phyloP scores from a whole-genome alignment of 1,140 invertebrate genomes.

The Dendrolimus punctatus region DNA sequence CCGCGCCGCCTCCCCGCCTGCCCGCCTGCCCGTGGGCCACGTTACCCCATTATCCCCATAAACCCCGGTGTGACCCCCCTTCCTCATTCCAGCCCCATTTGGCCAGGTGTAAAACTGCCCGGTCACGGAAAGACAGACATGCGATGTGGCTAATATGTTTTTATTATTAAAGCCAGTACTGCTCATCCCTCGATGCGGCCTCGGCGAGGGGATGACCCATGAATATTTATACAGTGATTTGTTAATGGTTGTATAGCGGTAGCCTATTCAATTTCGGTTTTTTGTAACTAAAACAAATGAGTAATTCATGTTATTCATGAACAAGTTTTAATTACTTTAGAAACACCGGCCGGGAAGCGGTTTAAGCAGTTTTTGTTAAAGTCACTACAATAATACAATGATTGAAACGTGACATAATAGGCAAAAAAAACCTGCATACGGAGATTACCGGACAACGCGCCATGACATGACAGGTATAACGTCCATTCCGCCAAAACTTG shows the following conservation, averaged over 20 bases:
- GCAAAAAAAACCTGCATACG: no score
- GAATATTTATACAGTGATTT: conserved; percentile 65
- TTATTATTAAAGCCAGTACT: conserved; percentile 64
- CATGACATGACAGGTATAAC: no score
- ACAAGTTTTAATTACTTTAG: no score
- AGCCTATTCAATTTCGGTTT: not conserved
- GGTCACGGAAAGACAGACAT: conserved; percentile 67
- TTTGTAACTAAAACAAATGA: not conserved
- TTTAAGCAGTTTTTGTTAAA: no score
- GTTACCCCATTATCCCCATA: conserved; percentile 45
- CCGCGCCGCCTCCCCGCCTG: conserved; percentile 25
- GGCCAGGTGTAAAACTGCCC: conserved; percentile 68
- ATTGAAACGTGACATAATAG: no score
- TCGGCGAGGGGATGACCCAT: conserved; percentile 42
- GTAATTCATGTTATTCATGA: no score
- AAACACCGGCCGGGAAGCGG: no score
- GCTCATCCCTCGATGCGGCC: conserved; percentile 35
- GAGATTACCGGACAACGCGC: no score
- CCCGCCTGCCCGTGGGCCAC: not conserved
- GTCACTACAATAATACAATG: no score
- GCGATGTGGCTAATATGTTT: conserved; percentile 69
- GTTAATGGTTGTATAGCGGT: conserved; percentile 33
- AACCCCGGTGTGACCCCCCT: conserved; percentile 27
- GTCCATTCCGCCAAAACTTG: no score
- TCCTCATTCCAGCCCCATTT: conserved; percentile 28